Base-by-base conservation (phyloP, 2,113 vertebrate species). In the Nothoprocta pentlandii region DNA sequence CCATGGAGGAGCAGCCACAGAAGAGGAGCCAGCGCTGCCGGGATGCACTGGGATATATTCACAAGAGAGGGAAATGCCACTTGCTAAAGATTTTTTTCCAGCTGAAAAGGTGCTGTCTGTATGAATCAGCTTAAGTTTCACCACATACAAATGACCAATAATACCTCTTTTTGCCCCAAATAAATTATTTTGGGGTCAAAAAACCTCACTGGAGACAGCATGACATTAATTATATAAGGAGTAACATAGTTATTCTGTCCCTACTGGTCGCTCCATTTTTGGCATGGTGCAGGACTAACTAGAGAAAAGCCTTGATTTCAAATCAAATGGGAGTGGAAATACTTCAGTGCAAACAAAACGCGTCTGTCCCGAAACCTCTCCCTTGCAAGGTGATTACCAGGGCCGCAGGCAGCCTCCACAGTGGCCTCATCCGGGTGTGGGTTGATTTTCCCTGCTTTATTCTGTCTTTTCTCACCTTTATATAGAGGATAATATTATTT, bases 171-270 rank as follows among this genome's bases (percentile, higher is more conserved):
- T 78, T 22, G 90, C 67, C 19, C 20, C 80, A 78, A 80, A 83
- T 16, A 63, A 87, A 85, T 67, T 36, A 81, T 73, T 79, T 47
- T 21, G 19, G 47, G 19, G 47, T 47, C 47, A 47, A 47, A 47
- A 47, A 47, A 21, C 20, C 17, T 6, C 46, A 47, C 46, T 47
- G 75, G 34, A 89, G 12, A 67, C 58, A 87, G 63, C 41, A 44
- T 9, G 63, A 70, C 56, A 59, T 64, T 84, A 91, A 89, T 64
- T 87, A 91, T 91, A 91, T 73, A 89, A 83, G 49, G 75, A 53
- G 76, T 10, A 46, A 76, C 12, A 41, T 36, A 67, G 82, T 28
- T 59, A 39, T 36, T 12, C 53, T 46, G 41, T 15, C 34, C 4
- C 17, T 87, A 91, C 80, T 56, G 66, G 59, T 54, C 22, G 23